A percentile compares a stretch with the other conserved stretches of the same genome.
Conservation (phyloP, 2,797 vertebrate genomes). For the Telmatherina bonti region DNA sequence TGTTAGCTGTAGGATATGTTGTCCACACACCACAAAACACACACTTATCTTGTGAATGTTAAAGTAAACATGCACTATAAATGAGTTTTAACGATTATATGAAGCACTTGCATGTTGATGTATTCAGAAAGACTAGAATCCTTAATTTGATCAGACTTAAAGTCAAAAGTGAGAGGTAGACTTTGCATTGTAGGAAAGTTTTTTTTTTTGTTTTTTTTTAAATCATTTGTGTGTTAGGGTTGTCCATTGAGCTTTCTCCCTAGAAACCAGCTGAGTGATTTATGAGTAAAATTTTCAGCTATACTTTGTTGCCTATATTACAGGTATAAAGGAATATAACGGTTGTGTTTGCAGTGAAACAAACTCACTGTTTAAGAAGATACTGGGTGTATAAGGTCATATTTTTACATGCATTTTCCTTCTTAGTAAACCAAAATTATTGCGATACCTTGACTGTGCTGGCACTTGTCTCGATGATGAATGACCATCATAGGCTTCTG, state of each 20-base stretch:
- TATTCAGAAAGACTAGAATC: background rate
- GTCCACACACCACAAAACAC: background rate
- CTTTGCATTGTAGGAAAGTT: conserved; percentile 10
- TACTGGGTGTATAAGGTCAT: background rate
- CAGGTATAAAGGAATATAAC: conserved; percentile 38
- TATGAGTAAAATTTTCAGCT: conserved; percentile 20
- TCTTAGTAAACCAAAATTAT: conserved; percentile 8
- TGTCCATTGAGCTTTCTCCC: conserved; percentile 13
- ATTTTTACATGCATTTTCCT: conserved; percentile 10
- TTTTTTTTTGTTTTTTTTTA: too few species aligned
- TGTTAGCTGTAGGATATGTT: background rate
- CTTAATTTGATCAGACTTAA: conserved; percentile 3
- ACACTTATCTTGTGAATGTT: background rate
- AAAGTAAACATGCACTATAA: background rate
- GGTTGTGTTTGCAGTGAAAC: conserved; percentile 19
- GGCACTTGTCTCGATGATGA: conserved; percentile 76
- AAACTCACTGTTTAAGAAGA: conserved; percentile 14
- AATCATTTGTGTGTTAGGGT: conserved; percentile 18
- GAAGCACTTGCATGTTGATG: background rate
- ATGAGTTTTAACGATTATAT: background rate
- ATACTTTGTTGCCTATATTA: conserved; percentile 21
- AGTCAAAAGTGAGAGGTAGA: conserved; percentile 8
- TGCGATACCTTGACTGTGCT: conserved; percentile 75
- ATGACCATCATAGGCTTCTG: conserved; percentile 84
- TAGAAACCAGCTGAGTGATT: conserved; percentile 47